Base-by-base conservation (phyloP, 2,888 invertebrate species). In the Baccha elongata region DNA sequence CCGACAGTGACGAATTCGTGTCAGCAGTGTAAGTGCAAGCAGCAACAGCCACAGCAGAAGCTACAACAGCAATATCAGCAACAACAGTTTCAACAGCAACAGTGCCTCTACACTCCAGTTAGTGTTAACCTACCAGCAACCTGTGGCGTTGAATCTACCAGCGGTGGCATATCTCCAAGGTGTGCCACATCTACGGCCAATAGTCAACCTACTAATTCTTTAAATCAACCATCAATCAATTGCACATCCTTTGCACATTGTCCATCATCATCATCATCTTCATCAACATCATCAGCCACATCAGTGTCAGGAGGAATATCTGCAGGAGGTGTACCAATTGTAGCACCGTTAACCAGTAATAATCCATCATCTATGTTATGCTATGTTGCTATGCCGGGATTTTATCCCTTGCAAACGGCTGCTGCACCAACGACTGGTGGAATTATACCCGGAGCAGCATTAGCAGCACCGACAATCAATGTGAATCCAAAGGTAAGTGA, bases 401-500 rank as follows among this genome's bases (percentile, higher is more conserved):
- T 86, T 74, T 84, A 85, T 79, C 86, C 86, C 84, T 74, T 86
- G 55, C 86, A 85, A 79, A 62, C 78, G 26, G 62, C 84, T 42
- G 42, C 53, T 50, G 37, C 73, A 32, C 19, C 68, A 23, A 40
- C 23, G 8, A 19, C 53, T 50, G 85, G 72, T 48, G 87, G 87
- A 3, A 80, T 87, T 46, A 85, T 87, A 15, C 84, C 88, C 15
- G 86, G 87, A 55, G 84, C 85, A 15, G 79, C 85, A 48, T 86
- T 8, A 48, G 13, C 10, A 21, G 21, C 87, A 19, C 84, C 86
- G 11, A 86, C 87, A 46, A 87, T 88, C 73, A 86, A 85, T 53
- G 79, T 80, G n/a, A 87, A 88, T 86, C 87, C 88, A 73, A 87
- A 87, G 88, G 90, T 90, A 85, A 89, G 88, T 86, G 40, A 29